Evolutionary conservation across 1,140 invertebrate genomes (phyloP).

Genomic region (Sitodiplosis mosellana): DNA sequence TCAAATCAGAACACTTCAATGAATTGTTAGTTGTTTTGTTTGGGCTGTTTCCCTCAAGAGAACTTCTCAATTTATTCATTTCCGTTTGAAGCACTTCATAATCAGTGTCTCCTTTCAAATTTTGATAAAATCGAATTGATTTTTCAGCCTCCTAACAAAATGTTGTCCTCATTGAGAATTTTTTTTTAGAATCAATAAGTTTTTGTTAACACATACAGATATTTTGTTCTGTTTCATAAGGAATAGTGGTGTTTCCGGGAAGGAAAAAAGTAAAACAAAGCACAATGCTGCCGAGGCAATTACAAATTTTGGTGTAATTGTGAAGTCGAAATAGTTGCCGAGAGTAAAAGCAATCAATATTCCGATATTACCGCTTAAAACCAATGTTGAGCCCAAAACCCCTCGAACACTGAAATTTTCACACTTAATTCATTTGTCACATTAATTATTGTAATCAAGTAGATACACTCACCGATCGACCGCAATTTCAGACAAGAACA

Average conservation of each 20-base stretch:
- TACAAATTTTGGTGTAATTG: constrained; percentile 20
- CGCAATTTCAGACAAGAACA: constrained; percentile 42
- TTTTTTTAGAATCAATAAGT: not conserved
- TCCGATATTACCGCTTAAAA: constrained; percentile 37
- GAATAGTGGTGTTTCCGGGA: constrained; percentile 13
- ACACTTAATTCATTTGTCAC: not conserved
- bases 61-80: not conserved
- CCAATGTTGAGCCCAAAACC: constrained; percentile 31
- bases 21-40: not conserved
- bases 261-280: constrained; percentile 7
- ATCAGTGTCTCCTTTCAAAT: constrained; percentile 8
- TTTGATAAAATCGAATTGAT: constrained; percentile 16
- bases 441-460: not conserved
- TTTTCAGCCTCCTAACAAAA: constrained; percentile 14
- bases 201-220: not conserved
- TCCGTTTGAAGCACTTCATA: constrained; percentile 10
- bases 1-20: not conserved
- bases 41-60: not conserved
- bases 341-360: constrained; percentile 34
- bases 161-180: not conserved
- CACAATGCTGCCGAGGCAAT: constrained; percentile 8
- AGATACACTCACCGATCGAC: constrained; percentile 12
- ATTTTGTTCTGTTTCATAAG: constrained; percentile 6
- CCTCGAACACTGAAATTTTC: constrained; percentile 30
- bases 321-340: constrained; percentile 28